Conservation (phyloP, 1,140 invertebrate species). For the Macrostomum lignano region DNA sequence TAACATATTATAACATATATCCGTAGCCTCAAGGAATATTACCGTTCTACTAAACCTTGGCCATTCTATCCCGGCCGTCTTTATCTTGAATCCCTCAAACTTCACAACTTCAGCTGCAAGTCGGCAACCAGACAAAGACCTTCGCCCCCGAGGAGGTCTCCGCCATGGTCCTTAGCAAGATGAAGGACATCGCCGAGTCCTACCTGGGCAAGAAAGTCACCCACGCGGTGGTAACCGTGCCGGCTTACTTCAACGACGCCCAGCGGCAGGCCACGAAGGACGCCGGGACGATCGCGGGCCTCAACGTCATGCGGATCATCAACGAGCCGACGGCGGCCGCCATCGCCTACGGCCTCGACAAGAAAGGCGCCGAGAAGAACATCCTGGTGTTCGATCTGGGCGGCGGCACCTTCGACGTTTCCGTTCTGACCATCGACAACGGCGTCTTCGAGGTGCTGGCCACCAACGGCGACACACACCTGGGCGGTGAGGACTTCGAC, state of each 20-base stretch:
- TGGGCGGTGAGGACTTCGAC: constrained; percentile 92
- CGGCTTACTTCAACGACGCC: constrained; percentile 91
- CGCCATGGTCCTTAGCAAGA: constrained; percentile 81
- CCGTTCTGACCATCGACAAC: constrained; percentile 88
- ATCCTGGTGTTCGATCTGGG: constrained; percentile 95
- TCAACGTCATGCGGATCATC: constrained; percentile 93
- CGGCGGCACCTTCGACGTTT: constrained; percentile 98
- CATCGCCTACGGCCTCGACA: constrained; percentile 95
- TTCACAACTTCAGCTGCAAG: constrained; percentile 40
- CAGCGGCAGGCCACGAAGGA: constrained; percentile 83
- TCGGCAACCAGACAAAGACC: constrained; percentile 43
- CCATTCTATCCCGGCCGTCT: too few species aligned
- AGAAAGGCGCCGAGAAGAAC: constrained; percentile 94
- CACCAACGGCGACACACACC: constrained; percentile 90
- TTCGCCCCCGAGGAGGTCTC: constrained; percentile 92
- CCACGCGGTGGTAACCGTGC: constrained; percentile 92
- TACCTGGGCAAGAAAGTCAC: constrained; percentile 76
- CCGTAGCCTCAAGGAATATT: too few species aligned
- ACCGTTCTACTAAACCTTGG: too few species aligned
- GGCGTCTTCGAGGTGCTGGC: constrained; percentile 64
- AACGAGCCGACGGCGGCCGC: constrained; percentile 98
- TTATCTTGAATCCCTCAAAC: too few species aligned
- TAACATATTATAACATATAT: too few species aligned
- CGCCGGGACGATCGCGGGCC: constrained; percentile 44
- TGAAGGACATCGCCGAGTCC: constrained; percentile 90